Evolutionary conservation across 2,797 vertebrate species (phyloP).

Genomic region (Paguma larvata): DNA sequence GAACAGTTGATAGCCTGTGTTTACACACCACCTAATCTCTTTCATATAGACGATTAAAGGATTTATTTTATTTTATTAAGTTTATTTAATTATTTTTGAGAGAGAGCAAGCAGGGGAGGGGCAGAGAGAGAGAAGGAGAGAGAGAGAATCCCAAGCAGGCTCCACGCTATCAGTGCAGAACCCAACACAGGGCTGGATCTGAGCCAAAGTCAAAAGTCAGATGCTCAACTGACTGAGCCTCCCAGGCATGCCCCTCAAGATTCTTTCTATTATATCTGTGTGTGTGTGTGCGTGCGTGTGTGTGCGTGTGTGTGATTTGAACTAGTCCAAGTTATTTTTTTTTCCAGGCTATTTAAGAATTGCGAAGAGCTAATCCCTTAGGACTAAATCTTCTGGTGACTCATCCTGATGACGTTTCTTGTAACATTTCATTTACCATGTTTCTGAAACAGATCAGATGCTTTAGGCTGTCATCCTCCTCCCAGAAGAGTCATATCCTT

Average conservation of each 20-base stretch:
- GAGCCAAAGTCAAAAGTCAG: no score
- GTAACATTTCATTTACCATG: not conserved
- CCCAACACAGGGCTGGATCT: no score
- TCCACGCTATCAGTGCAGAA: no score
- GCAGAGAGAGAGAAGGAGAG: no score
- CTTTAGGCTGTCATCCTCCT: not conserved
- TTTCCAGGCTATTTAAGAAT: conserved; percentile 36
- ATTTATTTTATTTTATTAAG: not conserved
- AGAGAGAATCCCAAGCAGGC: no score
- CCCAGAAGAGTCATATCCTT: not conserved
- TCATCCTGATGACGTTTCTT: conserved; percentile 32
- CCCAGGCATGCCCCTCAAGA: no score
- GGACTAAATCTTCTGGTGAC: not conserved
- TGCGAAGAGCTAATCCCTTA: conserved; percentile 46
- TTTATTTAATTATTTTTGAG: no score
- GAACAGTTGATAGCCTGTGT: not conserved
- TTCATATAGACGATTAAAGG: not conserved
- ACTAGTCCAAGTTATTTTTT: not conserved
- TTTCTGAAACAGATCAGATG: conserved; percentile 27
- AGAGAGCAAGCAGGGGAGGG: no score
- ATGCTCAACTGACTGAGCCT: no score
- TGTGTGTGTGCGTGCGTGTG: not conserved
- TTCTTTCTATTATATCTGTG: not conserved
- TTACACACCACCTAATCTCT: not conserved
- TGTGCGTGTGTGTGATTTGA: not conserved